These are phyloP conservation scores for Parthenolecanium corni DNA, from an alignment of 2,888 invertebrate species.

Conservation along the genomic window DNA sequence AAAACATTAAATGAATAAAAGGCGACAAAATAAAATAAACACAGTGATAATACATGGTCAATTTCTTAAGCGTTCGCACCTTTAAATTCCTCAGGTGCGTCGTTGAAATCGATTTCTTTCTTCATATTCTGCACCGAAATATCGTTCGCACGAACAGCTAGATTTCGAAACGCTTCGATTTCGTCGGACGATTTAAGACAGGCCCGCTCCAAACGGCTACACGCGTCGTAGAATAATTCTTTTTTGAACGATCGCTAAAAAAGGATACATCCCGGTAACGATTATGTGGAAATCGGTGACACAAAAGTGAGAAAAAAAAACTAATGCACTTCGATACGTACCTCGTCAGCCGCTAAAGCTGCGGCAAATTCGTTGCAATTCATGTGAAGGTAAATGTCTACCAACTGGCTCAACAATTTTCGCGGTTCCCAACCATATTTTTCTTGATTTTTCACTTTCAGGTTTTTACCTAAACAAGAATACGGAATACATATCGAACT, in stretches of 20 bases:
- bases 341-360: conserved; percentile 92
- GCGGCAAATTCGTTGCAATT: conserved; percentile 83
- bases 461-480: conserved; percentile 37
- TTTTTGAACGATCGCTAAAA: conserved; percentile 62
- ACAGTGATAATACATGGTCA: neutral
- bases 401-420: conserved; percentile 76
- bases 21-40: neutral
- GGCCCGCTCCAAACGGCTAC: conserved; percentile 64
- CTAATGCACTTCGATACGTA: conserved; percentile 40
- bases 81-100: conserved; percentile 91
- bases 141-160: conserved; percentile 65
- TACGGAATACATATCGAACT: neutral
- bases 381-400: conserved; percentile 93
- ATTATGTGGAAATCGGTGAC: neutral
- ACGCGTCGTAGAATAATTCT: conserved; percentile 84
- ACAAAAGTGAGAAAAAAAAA: neutral
- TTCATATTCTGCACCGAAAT: conserved; percentile 64
- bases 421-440: conserved; percentile 98
- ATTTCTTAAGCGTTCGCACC: conserved; percentile 37
- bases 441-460: conserved; percentile 72
- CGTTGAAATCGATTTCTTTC: conserved; percentile 82
- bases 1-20: conserved; percentile 27
- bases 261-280: neutral
- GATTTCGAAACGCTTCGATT: conserved; percentile 71
- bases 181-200: conserved; percentile 72